Conservation (phyloP, 1,140 invertebrate species). For the Grapholita molesta region DNA sequence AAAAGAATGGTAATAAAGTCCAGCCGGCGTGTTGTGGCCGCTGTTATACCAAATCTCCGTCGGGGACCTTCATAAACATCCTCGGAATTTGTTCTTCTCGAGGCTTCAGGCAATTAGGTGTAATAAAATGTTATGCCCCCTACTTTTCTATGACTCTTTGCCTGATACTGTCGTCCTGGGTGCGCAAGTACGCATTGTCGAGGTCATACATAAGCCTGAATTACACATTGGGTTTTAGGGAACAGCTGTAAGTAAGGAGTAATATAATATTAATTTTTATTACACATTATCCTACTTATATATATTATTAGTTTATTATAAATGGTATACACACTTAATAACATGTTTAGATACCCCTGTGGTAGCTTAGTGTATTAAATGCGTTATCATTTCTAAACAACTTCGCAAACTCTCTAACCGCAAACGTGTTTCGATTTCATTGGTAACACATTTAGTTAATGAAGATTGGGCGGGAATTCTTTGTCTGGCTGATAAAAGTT, state of each 20-base stretch:
- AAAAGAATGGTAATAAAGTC: not conserved
- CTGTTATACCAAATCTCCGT: conserved; percentile 47
- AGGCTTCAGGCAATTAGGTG: conserved; percentile 28
- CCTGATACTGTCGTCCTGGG: not conserved
- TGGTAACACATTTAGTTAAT: conserved; percentile 50
- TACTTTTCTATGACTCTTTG: conserved; percentile 19
- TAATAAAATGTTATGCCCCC: conserved; percentile 25
- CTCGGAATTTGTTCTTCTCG: conserved; percentile 24
- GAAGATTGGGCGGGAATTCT: conserved; percentile 41
- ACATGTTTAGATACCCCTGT: too few relatives aligned
- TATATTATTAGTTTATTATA: too few relatives aligned
- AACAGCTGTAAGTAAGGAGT: too few relatives aligned
- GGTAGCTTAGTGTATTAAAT: not conserved
- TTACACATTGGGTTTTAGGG: too few relatives aligned
- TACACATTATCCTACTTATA: too few relatives aligned
- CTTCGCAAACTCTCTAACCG: conserved; percentile 12
- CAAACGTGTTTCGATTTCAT: conserved; percentile 35
- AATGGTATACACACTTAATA: too few relatives aligned
- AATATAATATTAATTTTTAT: too few relatives aligned
- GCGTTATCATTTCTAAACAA: conserved; percentile 2
- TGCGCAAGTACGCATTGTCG: not conserved
- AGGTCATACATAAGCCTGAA: not conserved
- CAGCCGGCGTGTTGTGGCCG: conserved; percentile 46
- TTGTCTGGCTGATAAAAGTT: conserved; percentile 51
- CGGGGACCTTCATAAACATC: conserved; percentile 49